These are phyloP conservation scores for Etheostoma perlongum DNA, from an alignment of 2,797 vertebrate genomes.

Conservation along the genomic window DNA sequence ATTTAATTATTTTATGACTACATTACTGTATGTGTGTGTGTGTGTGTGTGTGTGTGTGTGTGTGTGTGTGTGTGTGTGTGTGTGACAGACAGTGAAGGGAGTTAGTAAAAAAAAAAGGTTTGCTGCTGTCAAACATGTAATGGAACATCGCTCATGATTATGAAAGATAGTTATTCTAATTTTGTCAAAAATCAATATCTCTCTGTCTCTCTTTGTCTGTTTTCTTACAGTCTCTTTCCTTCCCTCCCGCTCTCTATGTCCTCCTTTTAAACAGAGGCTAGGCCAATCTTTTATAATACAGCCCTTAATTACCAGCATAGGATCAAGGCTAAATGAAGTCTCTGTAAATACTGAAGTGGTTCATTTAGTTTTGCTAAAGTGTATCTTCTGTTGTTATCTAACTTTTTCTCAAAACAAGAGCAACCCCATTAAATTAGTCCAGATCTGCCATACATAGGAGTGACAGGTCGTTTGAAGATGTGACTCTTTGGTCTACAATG, in stretches of 20 bases:
- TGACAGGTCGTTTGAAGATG: conserved; percentile 67
- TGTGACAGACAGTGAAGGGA: conserved; percentile 13
- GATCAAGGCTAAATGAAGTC: conserved; percentile 68
- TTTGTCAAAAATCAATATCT: conserved; percentile 62
- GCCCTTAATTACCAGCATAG: conserved; percentile 63
- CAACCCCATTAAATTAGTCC: conserved; percentile 58
- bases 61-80: conserved; percentile 5
- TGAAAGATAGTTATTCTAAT: conserved; percentile 64
- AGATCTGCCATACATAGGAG: conserved; percentile 44
- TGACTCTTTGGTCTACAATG: conserved; percentile 67
- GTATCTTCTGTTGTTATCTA: conserved; percentile 61
- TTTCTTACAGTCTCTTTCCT: conserved; percentile 11
- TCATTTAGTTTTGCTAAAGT: conserved; percentile 63
- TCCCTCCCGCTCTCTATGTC: conserved; percentile 31
- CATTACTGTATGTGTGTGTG: conserved; percentile 17
- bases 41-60: conserved; percentile 17
- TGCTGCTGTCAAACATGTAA: conserved; percentile 41
- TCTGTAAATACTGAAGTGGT: conserved; percentile 69
- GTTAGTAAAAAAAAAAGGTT: conserved; percentile 24
- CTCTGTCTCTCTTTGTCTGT: conserved; percentile 41
- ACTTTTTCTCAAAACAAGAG: conserved; percentile 58
- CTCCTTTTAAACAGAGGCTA: conserved; percentile 52
- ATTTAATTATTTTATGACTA: conserved; percentile 56
- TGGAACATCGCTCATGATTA: conserved; percentile 52
- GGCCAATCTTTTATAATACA: conserved; percentile 63